Base-by-base conservation (phyloP, 2,113 vertebrate genomes). In the Chaenocephalus aceratus region DNA sequence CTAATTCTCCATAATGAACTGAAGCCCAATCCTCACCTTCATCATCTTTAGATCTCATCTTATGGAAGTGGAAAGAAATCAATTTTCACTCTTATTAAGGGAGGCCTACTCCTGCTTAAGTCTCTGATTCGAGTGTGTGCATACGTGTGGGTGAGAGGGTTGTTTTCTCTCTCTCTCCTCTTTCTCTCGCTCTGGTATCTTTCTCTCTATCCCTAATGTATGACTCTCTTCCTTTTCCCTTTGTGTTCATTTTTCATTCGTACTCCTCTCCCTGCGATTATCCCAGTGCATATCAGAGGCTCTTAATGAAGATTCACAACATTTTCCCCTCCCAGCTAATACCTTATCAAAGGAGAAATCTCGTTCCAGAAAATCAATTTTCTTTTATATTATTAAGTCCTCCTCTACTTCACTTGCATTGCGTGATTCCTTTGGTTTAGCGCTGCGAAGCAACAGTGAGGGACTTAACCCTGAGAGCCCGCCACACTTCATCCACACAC, bases 311-410 rank as follows among this genome's bases (percentile, higher is more conserved):
- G 94, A 96, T 95, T 95, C 95, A 95, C 92, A 92, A 94, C 93
- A 93, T 94, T 94, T 95, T 91, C 92, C 86, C 90, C 88, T 93
- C 92, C 93, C 88, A 91, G 90, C 92, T 95, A 96, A 96, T 94
- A 95, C 94, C 94, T 95, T 95, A 95, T 95, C 94, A 95, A 94
- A 94, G 94, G 89, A 91, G 94, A 94, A 93, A 95, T 95, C 94
- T 94, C 91, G 92, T 95, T 94, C 94, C 93, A 90, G 94, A 95
- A 95, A 96, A 96, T 96, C 94, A 95, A 95, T 96, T 95, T 94
- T 93, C 92, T 94, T 94, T 94, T 90, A 93, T 94, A 95, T 95
- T 95, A 96, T 95, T 94, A 94, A 94, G 94, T 94, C 94, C 91
- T 94, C 88, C 90, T 93, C 86, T 88, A 86, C 92, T 85, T 77